Evolutionary conservation across 92 coral and sea anemone species (phyloP), one percentile per base, ranked within the genome.

Genomic region (Epizoanthus rinbou): DNA sequence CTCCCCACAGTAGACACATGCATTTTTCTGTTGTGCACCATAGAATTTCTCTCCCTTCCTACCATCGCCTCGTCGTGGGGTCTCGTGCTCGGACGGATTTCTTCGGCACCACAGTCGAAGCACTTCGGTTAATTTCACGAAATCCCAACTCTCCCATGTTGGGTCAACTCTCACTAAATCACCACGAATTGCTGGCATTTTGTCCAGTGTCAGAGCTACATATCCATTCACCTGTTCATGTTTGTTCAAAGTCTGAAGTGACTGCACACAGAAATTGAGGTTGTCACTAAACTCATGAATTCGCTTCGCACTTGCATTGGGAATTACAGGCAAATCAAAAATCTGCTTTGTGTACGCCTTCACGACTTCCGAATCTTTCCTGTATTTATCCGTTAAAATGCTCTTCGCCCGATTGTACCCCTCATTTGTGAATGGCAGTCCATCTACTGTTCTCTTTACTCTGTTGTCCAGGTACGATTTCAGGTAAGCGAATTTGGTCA

Each of bases 201-300:
- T 89, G 56, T 83, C 85, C 9, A 84, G 28, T 10, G 87, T 83
- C 76, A 84, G 21, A 8, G 75, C 21, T 1, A 84, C 74, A n/a
- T 21, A 64, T 0, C 81, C 86, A 63, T 80, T 80, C 11, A 88
- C 73, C 14, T 84, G 83, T 28, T 83, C 31, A 47, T 75, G 67
- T 62, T 84, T 75, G 18, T 68, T 68, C 41, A 75, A 8, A 5
- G 87, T 85, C 41, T 85, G 84, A 24, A 89, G 74, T 10, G 88
- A 70, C 58, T 84, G 84, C 0, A 88, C 91, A 25, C 58, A 57
- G 64, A 69, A 73, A 8, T 68, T 43, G 28, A 89, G 45, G 66
- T 89, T 85, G 13, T 89, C 80, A 57, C 53, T 5, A 57, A 88
- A 88, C 25, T 84, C 91, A 58, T 71, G 82, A 14, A 88, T 85